Evolutionary conservation across 2,797 vertebrate genomes (phyloP).

Genomic region (Rhincodon typus): DNA sequence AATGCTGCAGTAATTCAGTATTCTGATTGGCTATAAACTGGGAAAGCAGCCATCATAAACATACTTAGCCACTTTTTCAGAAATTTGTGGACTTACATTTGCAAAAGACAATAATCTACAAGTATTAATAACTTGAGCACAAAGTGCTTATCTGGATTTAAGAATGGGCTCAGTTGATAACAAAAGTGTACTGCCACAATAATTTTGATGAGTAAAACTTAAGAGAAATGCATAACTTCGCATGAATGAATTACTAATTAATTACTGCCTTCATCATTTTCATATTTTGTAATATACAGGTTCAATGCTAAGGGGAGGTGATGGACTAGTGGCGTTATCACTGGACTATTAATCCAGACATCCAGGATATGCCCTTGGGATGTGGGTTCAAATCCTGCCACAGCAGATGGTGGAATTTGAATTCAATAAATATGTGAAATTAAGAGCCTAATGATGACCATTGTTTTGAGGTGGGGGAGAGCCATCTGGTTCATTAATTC

Average conservation of each 20-base stretch:
- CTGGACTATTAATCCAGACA: too few relatives aligned
- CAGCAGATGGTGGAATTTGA: too few relatives aligned
- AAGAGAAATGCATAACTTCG: neutral
- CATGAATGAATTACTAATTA: neutral
- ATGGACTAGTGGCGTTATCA: too few relatives aligned
- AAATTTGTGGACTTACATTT: constrained; percentile 1
- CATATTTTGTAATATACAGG: neutral
- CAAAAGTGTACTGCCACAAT: neutral
- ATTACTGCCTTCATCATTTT: neutral
- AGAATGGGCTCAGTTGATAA: neutral
- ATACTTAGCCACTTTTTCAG: neutral
- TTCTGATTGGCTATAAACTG: neutral
- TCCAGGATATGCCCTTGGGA: too few relatives aligned
- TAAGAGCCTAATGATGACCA: too few relatives aligned
- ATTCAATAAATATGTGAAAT: too few relatives aligned
- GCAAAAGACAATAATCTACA: neutral
- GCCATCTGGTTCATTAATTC: too few relatives aligned
- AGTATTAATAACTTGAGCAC: neutral
- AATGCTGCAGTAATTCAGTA: neutral
- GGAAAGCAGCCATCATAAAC: neutral
- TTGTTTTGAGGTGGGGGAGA: too few relatives aligned
- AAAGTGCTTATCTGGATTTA: neutral
- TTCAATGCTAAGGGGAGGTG: neutral
- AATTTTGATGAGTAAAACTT: neutral
- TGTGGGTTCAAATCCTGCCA: too few relatives aligned